Conservation (phyloP, 2,113 vertebrate species). For the western clawed frog (Xenopus tropicalis) region DNA sequence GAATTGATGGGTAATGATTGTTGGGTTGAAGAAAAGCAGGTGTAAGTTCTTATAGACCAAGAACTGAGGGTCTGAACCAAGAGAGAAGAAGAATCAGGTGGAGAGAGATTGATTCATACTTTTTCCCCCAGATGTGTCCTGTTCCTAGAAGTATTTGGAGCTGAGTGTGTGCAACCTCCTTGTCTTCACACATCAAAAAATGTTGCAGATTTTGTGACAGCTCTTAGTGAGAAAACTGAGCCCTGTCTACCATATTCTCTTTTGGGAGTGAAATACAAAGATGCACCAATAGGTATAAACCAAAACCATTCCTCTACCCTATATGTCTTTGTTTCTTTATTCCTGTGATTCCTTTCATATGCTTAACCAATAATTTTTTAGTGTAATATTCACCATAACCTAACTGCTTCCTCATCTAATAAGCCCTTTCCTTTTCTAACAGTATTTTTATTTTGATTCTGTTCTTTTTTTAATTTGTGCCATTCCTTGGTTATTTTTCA, state of each 20-base stretch:
- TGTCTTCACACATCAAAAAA: conserved; percentile 64
- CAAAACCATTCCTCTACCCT: neutral
- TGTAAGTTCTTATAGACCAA: neutral
- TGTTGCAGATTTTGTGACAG: conserved; percentile 71
- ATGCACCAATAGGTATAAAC: neutral
- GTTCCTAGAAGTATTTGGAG: conserved; percentile 73
- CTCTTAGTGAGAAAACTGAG: conserved; percentile 50
- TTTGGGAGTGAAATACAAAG: conserved; percentile 52
- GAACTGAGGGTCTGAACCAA: too few relatives aligned
- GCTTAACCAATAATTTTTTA: too few relatives aligned
- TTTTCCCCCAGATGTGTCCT: conserved; percentile 78
- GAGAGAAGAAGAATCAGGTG: too few relatives aligned
- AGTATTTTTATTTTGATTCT: neutral
- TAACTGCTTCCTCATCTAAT: too few relatives aligned
- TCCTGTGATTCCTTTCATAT: neutral
- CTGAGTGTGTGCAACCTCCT: conserved; percentile 66
- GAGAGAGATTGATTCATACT: too few relatives aligned
- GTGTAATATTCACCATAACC: too few relatives aligned
- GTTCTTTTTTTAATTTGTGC: too few relatives aligned
- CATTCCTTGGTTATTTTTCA: neutral
- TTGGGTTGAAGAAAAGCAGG: too few relatives aligned
- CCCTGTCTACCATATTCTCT: conserved; percentile 59
- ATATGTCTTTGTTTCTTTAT: neutral
- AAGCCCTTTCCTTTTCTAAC: neutral
- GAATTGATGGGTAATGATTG: too few relatives aligned